phyloP scores from a whole-genome alignment of 1,140 invertebrate genomes.

The Adelges cooleyi region DNA sequence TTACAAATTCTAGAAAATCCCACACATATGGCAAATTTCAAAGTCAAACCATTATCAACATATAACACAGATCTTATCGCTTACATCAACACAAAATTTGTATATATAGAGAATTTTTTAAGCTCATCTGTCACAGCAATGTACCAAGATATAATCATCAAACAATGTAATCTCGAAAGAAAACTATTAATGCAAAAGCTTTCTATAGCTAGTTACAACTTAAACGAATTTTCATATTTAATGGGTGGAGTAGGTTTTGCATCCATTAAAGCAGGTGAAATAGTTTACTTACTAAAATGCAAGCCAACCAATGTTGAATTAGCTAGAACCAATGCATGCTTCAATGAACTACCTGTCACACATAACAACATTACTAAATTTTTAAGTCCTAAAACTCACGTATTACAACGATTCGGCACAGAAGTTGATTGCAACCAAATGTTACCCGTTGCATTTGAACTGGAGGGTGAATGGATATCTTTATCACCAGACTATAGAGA shows the following conservation, averaged over 20 bases:
- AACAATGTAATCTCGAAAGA: not conserved
- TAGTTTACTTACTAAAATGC: not conserved
- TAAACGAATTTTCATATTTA: not conserved
- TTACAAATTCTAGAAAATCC: not conserved
- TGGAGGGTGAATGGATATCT: not conserved
- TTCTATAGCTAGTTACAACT: not conserved
- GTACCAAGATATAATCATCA: not conserved
- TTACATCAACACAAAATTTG: not conserved
- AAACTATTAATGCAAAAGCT: slow-evolving; percentile 1
- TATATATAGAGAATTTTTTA: not conserved
- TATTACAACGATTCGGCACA: not conserved
- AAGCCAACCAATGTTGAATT: not conserved
- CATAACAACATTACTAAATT: not conserved
- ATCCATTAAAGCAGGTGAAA: not conserved
- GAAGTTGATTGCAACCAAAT: not conserved
- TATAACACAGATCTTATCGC: not conserved
- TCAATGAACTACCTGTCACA: not conserved
- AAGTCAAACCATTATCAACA: not conserved
- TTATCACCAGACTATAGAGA: not conserved
- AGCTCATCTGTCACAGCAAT: not conserved
- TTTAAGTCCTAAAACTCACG: not conserved
- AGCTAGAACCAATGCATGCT: not conserved
- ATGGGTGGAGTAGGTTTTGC: not conserved
- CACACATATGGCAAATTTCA: not conserved
- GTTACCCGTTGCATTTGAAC: not conserved